Base-by-base conservation (phyloP, 1,140 invertebrate genomes). In the Carposina sasakii region DNA sequence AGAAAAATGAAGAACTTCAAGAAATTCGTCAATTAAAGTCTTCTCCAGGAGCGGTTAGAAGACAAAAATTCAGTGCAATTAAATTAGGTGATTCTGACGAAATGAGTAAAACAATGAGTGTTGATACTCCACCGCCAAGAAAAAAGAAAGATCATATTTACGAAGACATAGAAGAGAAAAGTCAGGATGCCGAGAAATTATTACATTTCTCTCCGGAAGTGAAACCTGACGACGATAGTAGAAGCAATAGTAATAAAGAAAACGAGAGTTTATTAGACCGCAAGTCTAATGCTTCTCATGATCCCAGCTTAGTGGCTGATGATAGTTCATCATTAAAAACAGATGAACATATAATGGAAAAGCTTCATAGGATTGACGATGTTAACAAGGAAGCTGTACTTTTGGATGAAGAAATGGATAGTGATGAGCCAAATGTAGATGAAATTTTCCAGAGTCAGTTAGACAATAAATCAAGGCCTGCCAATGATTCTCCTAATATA, bases 141-240 rank as follows among this genome's bases (percentile, higher is more conserved):
- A 75, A 85, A 55, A 87, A 78, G 39, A 85, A 87, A 55, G 87
- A 88, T 51, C 88, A 89, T 57, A 85, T 88, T 44, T 89, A 89
- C 52, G 88, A 89, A 62, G 88, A 89, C 52, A 89, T 89, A 44
- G 83, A 82, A 26, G 81, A 72, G 57, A 70, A 70, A 62, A 22
- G 46, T n/a, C 19, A 37, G 17, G 66, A 74, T 43, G 45, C 17
- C 13, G 66, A 72, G 52, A 75, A 71, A 57, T 50, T 39, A 5
- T 33, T 64, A 42, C 61, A 67, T 17, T 63, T 67, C 46, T 54
- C 63, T 15, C 47, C 64, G 9, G 30, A 36, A 2, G 39, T 16
- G 22, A 50, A 17, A 26, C 20, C 52, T 10, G 51, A 63, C 15
- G 46, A 69, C 37, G 57, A 72, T 52, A 42, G 41, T 23, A 63